Evolutionary conservation across 2,113 vertebrate genomes (phyloP), one percentile per base, ranked within the genome.

Genomic region (Oceanites oceanicus): DNA sequence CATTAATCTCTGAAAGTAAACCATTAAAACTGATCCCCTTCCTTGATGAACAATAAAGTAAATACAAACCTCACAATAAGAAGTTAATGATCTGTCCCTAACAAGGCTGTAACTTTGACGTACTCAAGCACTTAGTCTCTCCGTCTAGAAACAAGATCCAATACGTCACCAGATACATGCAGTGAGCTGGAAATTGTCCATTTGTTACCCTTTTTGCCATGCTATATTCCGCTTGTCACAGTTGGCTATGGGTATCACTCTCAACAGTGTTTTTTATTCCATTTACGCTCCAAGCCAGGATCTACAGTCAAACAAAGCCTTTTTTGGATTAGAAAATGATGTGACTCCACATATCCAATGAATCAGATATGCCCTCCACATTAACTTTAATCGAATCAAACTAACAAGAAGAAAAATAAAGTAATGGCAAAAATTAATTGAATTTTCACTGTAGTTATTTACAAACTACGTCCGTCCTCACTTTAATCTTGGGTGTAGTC

Each of bases 21-120:
- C 44, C 21, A 89, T 81, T 87, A 92, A 92, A 89, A 92, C 38
- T 32, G 65, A 81, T 65, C 44, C 65, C 53, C 44, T 91, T 92
- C 36, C 65, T 78, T 88, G 82, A 92, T 62, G 50, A 40, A 53
- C 40, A 88, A 77, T 80, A 92, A 95, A 94, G 36, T 90, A 94
- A 96, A 92, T 42, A 79, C 9, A 95, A 96, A 77, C 42, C 29
- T 80, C 79, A 75, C 79, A 81, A 68, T 55, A 89, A 76, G 74
- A 89, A 93, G 75, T 90, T 96, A 90, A 94, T 92, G 88, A 93
- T 83, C 88, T 93, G 75, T 94, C 49, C 45, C 62, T 94, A 92
- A 70, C 61, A 94, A 87, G 76, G 52, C 34, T 87, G 49, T 89
- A 89, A 61, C 70, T 78, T 61, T 65, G 82, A 84, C 0, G 0